These are phyloP conservation scores for Drosophila kanapiae DNA, from an alignment of 1,140 invertebrate species.

Conservation along the genomic window DNA sequence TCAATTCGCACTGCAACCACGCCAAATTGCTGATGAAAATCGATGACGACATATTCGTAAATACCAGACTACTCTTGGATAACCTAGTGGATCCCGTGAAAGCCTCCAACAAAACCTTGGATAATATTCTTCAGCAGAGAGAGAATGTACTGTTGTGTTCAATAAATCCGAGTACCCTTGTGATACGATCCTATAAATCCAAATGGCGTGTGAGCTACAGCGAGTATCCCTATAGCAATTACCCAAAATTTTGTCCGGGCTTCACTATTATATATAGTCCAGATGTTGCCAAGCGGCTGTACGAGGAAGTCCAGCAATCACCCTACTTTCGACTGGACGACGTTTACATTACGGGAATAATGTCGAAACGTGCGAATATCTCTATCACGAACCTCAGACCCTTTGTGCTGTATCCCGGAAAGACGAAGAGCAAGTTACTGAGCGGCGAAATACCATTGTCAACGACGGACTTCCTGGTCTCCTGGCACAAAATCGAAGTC, in stretches of 20 bases:
- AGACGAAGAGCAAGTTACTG: slow-evolving; percentile 48
- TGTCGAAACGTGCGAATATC: slow-evolving; percentile 88
- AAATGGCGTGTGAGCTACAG: slow-evolving; percentile 91
- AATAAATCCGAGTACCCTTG: slow-evolving; percentile 83
- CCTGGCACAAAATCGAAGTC: slow-evolving; percentile 86
- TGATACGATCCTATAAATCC: slow-evolving; percentile 88
- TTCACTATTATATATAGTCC: slow-evolving; percentile 91
- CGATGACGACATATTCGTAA: slow-evolving; percentile 92
- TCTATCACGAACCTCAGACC: slow-evolving; percentile 86
- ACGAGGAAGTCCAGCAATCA: slow-evolving; percentile 87
- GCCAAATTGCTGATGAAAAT: slow-evolving; percentile 91
- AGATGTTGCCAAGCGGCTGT: slow-evolving; percentile 89
- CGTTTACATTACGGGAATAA: slow-evolving; percentile 91
- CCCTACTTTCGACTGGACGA: slow-evolving; percentile 94
- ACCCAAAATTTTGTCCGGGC: slow-evolving; percentile 91
- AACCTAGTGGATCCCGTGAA: slow-evolving; percentile 85
- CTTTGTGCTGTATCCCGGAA: slow-evolving; percentile 84
- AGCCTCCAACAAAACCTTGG: background rate
- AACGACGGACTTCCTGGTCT: slow-evolving; percentile 86
- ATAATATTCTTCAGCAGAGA: slow-evolving; percentile 26
- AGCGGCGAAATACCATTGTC: slow-evolving; percentile 33
- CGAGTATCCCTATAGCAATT: slow-evolving; percentile 88
- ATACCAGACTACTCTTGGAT: slow-evolving; percentile 88
- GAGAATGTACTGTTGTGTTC: slow-evolving; percentile 87
- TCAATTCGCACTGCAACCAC: slow-evolving; percentile 88